These are phyloP conservation scores for Glareola pratincola DNA, from an alignment of 2,113 vertebrate species.

Conservation along the genomic window DNA sequence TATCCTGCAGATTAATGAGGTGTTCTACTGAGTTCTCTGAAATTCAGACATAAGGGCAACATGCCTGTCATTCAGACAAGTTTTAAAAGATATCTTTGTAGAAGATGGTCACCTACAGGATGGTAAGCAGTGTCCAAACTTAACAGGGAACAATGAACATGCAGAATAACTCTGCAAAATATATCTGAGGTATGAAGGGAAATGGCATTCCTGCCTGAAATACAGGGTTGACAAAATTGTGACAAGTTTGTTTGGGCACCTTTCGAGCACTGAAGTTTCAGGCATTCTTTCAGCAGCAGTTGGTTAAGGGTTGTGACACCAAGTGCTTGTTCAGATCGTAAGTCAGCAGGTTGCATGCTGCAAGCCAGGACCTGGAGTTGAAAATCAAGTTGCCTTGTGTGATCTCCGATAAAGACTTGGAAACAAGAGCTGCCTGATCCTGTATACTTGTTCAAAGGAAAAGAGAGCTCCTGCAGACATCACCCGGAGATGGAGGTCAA, in stretches of 20 bases:
- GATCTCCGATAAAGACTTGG: not conserved
- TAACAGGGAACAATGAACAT: not conserved
- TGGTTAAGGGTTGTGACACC: not conserved
- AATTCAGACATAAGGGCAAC: not conserved
- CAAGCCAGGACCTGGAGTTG: not conserved
- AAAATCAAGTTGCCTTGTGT: not conserved
- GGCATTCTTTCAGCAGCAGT: not conserved
- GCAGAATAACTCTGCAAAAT: not conserved
- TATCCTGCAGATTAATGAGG: not conserved
- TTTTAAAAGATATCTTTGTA: not conserved
- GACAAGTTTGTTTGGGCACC: not conserved
- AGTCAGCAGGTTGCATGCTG: not conserved
- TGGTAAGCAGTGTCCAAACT: not conserved
- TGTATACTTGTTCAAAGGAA: not conserved
- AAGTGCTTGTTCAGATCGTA: not conserved
- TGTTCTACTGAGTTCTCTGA: not conserved
- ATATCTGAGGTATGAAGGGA: not conserved
- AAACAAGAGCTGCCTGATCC: conserved; percentile 14
- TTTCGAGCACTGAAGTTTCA: not conserved
- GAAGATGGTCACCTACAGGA: not conserved
- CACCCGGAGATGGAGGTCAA: not conserved
- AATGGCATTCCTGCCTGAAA: not conserved
- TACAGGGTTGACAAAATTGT: not conserved
- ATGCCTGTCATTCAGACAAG: not conserved
- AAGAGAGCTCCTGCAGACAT: not conserved